A percentile compares a stretch with the other conserved stretches of the same genome.
phyloP scores from a whole-genome alignment of 2,888 invertebrate species.

The Parnassius orleans region DNA sequence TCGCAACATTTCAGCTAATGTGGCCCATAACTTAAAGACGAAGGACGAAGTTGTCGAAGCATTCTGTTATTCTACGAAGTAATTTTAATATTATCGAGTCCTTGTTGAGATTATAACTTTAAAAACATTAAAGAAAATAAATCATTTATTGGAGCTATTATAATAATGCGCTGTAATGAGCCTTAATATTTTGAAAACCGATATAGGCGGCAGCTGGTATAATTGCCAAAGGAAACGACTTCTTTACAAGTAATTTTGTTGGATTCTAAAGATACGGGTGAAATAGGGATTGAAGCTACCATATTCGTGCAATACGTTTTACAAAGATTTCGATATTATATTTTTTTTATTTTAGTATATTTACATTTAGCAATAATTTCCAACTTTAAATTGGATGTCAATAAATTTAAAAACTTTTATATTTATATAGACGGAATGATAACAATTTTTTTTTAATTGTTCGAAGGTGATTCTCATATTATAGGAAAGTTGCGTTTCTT shows the following conservation, averaged over 20 bases:
- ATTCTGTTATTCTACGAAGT: slow-evolving; percentile 8
- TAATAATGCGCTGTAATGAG: slow-evolving; percentile 15
- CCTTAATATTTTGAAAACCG: slow-evolving; percentile 4
- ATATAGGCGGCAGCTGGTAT: slow-evolving; percentile 5
- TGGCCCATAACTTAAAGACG: slow-evolving; percentile 1
- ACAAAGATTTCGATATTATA: slow-evolving; percentile 14
- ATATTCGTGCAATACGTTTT: slow-evolving; percentile 18
- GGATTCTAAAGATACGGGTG: slow-evolving; percentile 8
- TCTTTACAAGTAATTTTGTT: slow-evolving; percentile 12
- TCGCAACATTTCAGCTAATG: not conserved
- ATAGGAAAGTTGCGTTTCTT: too few species aligned
- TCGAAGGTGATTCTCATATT: too few species aligned
- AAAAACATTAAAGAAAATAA: slow-evolving; percentile 4
- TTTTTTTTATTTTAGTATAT: not conserved
- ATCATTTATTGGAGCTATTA: slow-evolving; percentile 17
- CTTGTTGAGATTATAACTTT: slow-evolving; percentile 20
- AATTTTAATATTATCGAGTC: slow-evolving; percentile 13
- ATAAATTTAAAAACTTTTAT: too few species aligned
- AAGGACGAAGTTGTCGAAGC: slow-evolving; percentile 4
- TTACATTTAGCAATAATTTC: not conserved
- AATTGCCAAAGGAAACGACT: slow-evolving; percentile 14
- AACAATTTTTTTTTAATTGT: too few species aligned
- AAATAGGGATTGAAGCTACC: slow-evolving; percentile 14
- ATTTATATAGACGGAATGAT: too few species aligned
- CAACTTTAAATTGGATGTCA: too few species aligned